phyloP scores from a whole-genome alignment of 2,113 vertebrate species.

The Nipponia nippon region DNA sequence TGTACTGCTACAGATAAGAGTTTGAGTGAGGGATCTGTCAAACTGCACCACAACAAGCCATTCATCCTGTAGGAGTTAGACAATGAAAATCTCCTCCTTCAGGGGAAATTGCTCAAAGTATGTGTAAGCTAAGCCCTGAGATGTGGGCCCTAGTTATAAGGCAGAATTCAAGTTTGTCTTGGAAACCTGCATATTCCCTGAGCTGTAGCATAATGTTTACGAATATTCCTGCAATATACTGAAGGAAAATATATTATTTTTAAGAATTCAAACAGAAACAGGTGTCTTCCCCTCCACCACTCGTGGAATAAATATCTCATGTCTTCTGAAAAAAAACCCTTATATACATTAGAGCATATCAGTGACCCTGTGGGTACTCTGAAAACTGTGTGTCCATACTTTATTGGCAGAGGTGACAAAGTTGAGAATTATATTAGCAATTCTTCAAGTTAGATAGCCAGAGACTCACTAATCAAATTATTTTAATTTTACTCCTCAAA shows the following conservation, averaged over 20 bases:
- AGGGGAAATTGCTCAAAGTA: neutral
- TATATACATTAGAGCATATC: neutral
- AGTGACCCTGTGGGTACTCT: neutral
- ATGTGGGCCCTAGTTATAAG: neutral
- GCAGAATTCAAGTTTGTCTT: neutral
- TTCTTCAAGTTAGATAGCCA: neutral
- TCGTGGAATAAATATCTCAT: neutral
- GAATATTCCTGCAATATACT: neutral
- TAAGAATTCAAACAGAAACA: neutral
- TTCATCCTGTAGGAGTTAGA: neutral
- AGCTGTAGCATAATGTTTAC: neutral
- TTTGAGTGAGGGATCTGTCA: neutral
- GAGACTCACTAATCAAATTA: neutral
- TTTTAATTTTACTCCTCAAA: neutral
- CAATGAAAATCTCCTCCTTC: neutral
- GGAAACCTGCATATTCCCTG: neutral
- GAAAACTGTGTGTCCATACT: neutral
- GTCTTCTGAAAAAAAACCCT: neutral
- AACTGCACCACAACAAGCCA: neutral
- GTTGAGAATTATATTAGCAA: neutral
- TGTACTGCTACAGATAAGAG: neutral
- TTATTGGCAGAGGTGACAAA: neutral
- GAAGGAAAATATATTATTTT: neutral
- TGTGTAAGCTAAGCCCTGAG: neutral
- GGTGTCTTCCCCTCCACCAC: rapidly evolving